A percentile compares a stretch with the other conserved stretches of the same genome.
phyloP scores from a whole-genome alignment of 1,140 invertebrate species.

The Lasaia peninsularis region DNA sequence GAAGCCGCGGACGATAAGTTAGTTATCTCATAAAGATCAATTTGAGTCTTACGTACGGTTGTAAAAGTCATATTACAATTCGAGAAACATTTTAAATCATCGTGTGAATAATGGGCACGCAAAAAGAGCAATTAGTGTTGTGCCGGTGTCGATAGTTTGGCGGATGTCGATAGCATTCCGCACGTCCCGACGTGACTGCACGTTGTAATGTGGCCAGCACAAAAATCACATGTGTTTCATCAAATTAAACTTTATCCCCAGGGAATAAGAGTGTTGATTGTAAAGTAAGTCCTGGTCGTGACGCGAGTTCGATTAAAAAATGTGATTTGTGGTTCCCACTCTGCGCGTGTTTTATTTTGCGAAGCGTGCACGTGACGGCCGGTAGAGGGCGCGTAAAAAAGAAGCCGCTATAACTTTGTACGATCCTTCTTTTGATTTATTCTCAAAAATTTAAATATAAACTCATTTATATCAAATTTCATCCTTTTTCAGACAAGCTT shows the following conservation, averaged over 20 bases:
- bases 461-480: not conserved
- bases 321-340: slow-evolving; percentile 70
- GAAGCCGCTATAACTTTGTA: slow-evolving; percentile 15
- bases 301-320: slow-evolving; percentile 73
- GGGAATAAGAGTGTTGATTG: not conserved
- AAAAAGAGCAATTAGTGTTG: slow-evolving; percentile 72
- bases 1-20: too few species aligned
- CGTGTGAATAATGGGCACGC: slow-evolving; percentile 50
- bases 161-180: slow-evolving; percentile 69
- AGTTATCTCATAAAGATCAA: slow-evolving; percentile 45
- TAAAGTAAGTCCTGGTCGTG: slow-evolving; percentile 28
- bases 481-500: not conserved
- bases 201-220: slow-evolving; percentile 46
- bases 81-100: slow-evolving; percentile 59
- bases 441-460: too few species aligned
- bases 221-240: not conserved
- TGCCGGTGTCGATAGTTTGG: slow-evolving; percentile 62
- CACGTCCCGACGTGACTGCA: slow-evolving; percentile 60
- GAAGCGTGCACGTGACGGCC: slow-evolving; percentile 58
- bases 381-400: slow-evolving; percentile 47
- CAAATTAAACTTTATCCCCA: slow-evolving; percentile 28
- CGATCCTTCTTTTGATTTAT: slow-evolving; percentile 13
- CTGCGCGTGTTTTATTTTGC: slow-evolving; percentile 68
- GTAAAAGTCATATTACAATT: slow-evolving; percentile 61
- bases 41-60: slow-evolving; percentile 52